Conservation (phyloP, 30 jellyfish, hydroid and myxozoan genomes). For the Pseudorhiza aurosa region DNA sequence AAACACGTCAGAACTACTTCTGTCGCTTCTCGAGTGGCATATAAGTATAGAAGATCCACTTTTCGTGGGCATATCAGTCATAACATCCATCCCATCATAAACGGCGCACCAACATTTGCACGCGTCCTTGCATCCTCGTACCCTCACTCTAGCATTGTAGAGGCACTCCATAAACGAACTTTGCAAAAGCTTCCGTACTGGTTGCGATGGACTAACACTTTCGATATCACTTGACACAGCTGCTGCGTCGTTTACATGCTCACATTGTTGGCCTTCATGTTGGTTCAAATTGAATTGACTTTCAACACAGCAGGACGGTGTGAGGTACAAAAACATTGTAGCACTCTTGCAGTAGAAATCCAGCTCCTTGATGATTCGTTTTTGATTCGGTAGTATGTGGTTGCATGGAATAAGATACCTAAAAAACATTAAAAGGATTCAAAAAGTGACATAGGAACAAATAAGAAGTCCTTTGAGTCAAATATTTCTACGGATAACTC, state of each 20-base stretch:
- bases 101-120: constrained; percentile 96
- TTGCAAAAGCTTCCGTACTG: not conserved
- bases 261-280: not conserved
- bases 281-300: not conserved
- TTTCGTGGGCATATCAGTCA: constrained; percentile 78
- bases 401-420: constrained; percentile 94
- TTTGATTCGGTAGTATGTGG: constrained; percentile 93
- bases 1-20: constrained; percentile 47
- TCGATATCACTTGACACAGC: not conserved
- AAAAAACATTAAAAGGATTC: too few species aligned
- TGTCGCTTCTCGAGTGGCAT: constrained; percentile 41
- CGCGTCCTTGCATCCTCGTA: constrained; percentile 78
- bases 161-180: constrained; percentile 72
- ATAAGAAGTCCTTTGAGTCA: too few species aligned
- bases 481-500: too few species aligned
- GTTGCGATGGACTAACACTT: not conserved
- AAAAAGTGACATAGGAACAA: too few species aligned
- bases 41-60: constrained; percentile 44
- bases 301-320: constrained; percentile 89
- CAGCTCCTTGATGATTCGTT: constrained; percentile 89
- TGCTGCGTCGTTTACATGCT: not conserved
- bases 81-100: constrained; percentile 98
- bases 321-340: constrained; percentile 90
- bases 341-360: constrained; percentile 98
- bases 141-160: constrained; percentile 55